Conservation (phyloP, 2,888 invertebrate genomes). For the Petrophora chlorosata region DNA sequence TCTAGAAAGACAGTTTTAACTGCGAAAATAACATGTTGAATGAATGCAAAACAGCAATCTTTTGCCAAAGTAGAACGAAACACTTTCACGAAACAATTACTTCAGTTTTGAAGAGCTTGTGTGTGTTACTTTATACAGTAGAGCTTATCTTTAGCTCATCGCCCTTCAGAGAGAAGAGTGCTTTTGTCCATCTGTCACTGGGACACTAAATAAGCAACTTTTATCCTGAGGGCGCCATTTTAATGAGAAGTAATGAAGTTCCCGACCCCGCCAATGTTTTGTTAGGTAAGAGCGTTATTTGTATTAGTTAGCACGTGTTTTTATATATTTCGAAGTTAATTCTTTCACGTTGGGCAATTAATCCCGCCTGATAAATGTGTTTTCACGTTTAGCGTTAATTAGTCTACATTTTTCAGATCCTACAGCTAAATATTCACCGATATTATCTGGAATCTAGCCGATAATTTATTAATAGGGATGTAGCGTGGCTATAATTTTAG, state of each 20-base stretch:
- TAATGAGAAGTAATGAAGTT: constrained; percentile 81
- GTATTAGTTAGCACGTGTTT: constrained; percentile 76
- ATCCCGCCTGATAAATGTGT: constrained; percentile 16
- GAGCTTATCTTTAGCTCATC: constrained; percentile 52
- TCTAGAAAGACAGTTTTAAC: no score
- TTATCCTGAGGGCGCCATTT: constrained; percentile 70
- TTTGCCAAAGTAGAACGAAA: no score
- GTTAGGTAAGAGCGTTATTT: constrained; percentile 77
- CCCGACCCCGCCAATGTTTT: constrained; percentile 68
- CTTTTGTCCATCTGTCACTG: constrained; percentile 74
- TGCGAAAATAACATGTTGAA: no score
- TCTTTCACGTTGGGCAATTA: constrained; percentile 28
- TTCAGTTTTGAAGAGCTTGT: constrained; percentile 23
- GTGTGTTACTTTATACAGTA: constrained; percentile 38
- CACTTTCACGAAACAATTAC: constrained; percentile 2
- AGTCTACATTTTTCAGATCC: constrained; percentile 26
- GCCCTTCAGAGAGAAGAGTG: constrained; percentile 46
- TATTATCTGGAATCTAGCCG: constrained; percentile 37
- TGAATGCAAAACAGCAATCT: no score
- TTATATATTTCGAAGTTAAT: constrained; percentile 47
- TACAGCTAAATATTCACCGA: constrained; percentile 20
- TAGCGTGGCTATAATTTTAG: constrained; percentile 62
- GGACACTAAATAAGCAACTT: constrained; percentile 75
- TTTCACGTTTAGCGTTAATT: constrained; percentile 10
- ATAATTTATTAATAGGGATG: constrained; percentile 58